phyloP scores from a whole-genome alignment of 2,797 vertebrate genomes.

The Sebastes trivittatus region DNA sequence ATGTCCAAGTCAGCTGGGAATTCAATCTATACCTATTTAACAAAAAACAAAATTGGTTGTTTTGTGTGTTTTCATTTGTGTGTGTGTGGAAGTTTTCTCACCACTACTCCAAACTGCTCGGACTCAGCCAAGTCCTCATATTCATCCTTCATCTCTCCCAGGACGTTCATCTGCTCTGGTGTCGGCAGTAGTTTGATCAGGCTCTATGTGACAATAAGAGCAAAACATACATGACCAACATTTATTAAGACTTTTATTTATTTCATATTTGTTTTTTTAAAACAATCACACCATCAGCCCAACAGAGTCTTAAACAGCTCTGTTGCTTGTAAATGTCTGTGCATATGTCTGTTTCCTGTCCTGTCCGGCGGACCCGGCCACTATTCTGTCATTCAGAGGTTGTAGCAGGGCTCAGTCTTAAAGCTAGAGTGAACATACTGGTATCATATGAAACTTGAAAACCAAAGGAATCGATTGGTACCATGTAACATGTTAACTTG shows the following conservation, averaged over 20 bases:
- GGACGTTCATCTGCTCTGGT: conserved; percentile 80
- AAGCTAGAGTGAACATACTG: no score
- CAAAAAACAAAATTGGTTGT: background rate
- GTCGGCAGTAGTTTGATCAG: conserved; percentile 87
- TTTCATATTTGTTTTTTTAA: background rate
- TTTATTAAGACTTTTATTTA: background rate
- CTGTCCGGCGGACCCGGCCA: no score
- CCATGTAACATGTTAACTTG: no score
- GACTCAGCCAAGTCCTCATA: conserved; percentile 89
- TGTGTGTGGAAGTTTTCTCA: conserved; percentile 62
- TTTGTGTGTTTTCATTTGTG: background rate
- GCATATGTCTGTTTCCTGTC: background rate
- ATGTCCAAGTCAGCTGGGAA: conserved; percentile 21
- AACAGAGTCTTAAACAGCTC: background rate
- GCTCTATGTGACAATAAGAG: conserved; percentile 74
- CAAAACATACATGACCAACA: background rate
- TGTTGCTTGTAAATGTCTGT: background rate
- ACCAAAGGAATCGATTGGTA: rapidly evolving
- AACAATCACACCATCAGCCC: background rate
- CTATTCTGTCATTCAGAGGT: no score
- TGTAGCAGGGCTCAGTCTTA: rapidly evolving
- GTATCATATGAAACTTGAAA: no score
- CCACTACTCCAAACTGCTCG: conserved; percentile 90
- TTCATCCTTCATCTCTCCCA: conserved; percentile 88
- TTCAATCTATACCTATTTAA: background rate